Percentiles rank a stretch among this genome's conserved stretches.
Evolutionary conservation across 2,113 vertebrate genomes (phyloP).

Genomic region (Suricata suricatta): DNA sequence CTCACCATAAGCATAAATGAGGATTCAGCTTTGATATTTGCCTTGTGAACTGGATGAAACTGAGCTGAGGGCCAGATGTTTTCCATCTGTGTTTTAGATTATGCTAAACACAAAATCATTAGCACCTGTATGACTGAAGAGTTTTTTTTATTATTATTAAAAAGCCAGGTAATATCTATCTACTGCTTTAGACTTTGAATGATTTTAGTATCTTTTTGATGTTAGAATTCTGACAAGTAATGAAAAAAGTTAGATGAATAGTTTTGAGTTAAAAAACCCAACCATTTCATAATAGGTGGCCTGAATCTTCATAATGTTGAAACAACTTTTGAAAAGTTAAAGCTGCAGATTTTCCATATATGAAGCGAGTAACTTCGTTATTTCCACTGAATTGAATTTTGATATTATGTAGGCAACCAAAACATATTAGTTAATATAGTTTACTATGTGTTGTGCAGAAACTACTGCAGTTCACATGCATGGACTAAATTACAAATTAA

Average conservation of each 20-base stretch:
- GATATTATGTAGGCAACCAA: constrained; percentile 22
- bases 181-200: neutral
- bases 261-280: constrained; percentile 36
- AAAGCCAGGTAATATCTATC: neutral
- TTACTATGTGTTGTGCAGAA: constrained; percentile 5
- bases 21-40: constrained; percentile 39
- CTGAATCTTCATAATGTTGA: neutral
- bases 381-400: constrained; percentile 12
- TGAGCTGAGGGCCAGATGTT: constrained; percentile 46
- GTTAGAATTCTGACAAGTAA: constrained; percentile 22
- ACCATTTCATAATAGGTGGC: neutral
- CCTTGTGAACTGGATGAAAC: constrained; percentile 41
- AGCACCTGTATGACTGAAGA: neutral
- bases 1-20: constrained; percentile 36
- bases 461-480: neutral
- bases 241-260: constrained; percentile 10
- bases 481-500: constrained; percentile 42
- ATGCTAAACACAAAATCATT: neutral
- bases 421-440: neutral
- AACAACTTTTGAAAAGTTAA: constrained; percentile 36
- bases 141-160: neutral
- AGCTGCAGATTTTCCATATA: neutral
- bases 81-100: constrained; percentile 27
- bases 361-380: constrained; percentile 43
- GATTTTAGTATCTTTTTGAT: constrained; percentile 2